Evolutionary conservation across 2,113 vertebrate species (phyloP), one percentile per base, ranked within the genome.

Genomic region (Tenrec ecaudatus): DNA sequence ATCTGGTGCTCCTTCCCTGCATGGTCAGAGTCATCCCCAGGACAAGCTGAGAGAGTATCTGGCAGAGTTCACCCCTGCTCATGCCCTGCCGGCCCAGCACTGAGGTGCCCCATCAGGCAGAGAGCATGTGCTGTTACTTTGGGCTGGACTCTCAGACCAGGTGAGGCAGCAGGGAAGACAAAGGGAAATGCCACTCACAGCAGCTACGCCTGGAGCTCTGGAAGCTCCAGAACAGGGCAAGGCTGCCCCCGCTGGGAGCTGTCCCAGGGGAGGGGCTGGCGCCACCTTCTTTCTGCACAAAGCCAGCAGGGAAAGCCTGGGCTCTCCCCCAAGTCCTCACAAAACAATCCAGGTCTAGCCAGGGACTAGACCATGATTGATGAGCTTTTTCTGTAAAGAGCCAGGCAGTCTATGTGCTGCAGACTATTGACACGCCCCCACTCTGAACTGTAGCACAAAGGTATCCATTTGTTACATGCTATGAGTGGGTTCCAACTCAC

Each of bases 131-230:
- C 12, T 38, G 16, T 76, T 0, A 16, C 76, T 3, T 6, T 40
- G 76, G 47, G 6, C 62, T 0, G 4, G 19, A 20, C 10, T 1
- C 1, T 19, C 9, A 0, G 69, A 62, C 0, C 0, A 0, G 40
- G 5, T 43, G 23, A 17, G 1, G 12, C 0, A 0, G 20, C 69
- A 38, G 47, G 8, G 29, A 75, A 62, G 60, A 64, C 29, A 71
- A 71, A 19, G 31, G 22, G 17, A 64, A 43, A 22, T 2, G 15
- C 27, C 71, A 12, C 0, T 1, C 68, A 60, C 43, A 60, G 80
- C 80, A 60, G 47, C 3, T 53, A 53, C 11, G 36, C 20, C 29
- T 33, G 33, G 22, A 69, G 20, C 14, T 9, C 47, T 27, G 47
- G 47, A 31, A 29, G 38, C 31, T 3, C 47, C 76, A 10, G 22